Evolutionary conservation across 2,113 vertebrate species (phyloP), one percentile per base, ranked within the genome.

Genomic region (Misgurnus anguillicaudatus): DNA sequence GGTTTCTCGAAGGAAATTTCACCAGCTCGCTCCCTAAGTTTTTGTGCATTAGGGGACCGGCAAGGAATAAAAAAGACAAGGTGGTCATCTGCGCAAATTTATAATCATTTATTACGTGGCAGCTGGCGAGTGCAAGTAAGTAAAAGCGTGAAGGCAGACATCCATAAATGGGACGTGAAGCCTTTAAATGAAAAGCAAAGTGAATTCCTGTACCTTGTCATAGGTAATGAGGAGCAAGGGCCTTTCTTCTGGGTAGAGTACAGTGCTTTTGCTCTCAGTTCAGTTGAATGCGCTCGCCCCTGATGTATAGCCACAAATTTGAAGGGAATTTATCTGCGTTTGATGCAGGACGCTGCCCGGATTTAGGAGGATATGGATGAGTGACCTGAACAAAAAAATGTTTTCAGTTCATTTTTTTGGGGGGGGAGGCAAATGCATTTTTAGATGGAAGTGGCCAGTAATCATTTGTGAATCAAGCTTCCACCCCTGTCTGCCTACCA

Each of bases 21-120:
- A 95, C 95, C 94, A 95, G 94, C 80, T 74, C 36, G 71, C 71
- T 61, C 53, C 31, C 71, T 66, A 84, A 79, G 65, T 84, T 84
- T 84, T 80, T 71, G 42, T 82, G 86, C 75, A 82, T 84, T 78
- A 81, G 63, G 61, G 73, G 64, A 77, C 75, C 38, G 9, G 51
- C 31, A 65, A 64, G 36, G 89, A 91, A 92, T 93, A 90, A 91
- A 83, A 88, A 90, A 90, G 85, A 92, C 89, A 89, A 90, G 93
- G 92, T 93, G 92, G 94, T 92, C 92, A 93, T 92, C 95, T 94
- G 95, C 93, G 94, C 92, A 95, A 95, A 96, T 96, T 93, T 95
- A 95, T 96, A 95, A 95, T 96, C 93, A 95, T 96, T 96, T 96
- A 95, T 96, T 95, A 94, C 90, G 80, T 7, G 90, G 87, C 86